These are phyloP conservation scores for Nothoprocta pentlandii DNA, from an alignment of 2,113 vertebrate species.

Conservation along the genomic window DNA sequence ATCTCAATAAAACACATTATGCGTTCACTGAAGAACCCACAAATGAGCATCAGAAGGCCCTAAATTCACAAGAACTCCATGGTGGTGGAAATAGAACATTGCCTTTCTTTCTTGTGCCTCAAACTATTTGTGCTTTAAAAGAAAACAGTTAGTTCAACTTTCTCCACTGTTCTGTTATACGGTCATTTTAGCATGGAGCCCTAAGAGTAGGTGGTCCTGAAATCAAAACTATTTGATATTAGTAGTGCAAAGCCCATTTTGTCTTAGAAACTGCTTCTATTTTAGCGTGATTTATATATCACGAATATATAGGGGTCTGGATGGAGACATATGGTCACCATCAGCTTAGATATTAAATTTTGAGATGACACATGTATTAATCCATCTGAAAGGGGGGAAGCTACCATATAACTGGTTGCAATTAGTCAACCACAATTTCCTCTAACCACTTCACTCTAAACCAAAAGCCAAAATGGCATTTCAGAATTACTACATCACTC, in stretches of 20 bases:
- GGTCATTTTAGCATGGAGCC: neutral
- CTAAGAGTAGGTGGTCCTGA: neutral
- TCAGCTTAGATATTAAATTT: slow-evolving; percentile 79
- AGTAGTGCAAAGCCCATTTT: slow-evolving; percentile 53
- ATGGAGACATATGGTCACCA: slow-evolving; percentile 79
- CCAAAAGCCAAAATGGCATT: slow-evolving; percentile 77
- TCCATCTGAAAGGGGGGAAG: slow-evolving; percentile 73
- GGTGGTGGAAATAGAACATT: neutral
- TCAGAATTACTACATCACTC: slow-evolving; percentile 74
- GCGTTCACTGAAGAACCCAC: neutral
- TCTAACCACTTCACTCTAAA: slow-evolving; percentile 72
- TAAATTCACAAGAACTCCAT: neutral
- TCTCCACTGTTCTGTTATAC: neutral
- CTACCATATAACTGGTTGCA: slow-evolving; percentile 77
- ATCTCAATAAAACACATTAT: neutral
- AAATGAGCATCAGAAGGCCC: neutral
- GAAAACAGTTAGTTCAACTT: neutral
- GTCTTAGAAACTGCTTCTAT: slow-evolving; percentile 37
- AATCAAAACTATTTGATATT: slow-evolving; percentile 46
- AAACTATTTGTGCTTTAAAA: neutral
- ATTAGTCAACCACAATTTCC: slow-evolving; percentile 79
- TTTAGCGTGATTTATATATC: slow-evolving; percentile 33
- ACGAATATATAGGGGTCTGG: slow-evolving; percentile 58
- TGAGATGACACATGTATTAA: slow-evolving; percentile 79
- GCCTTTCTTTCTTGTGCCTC: neutral